Percentiles rank a stretch among this genome's conserved stretches.
These are phyloP conservation scores for Acanthopagrus latus DNA, from an alignment of 2,797 vertebrate genomes.

Conservation along the genomic window DNA sequence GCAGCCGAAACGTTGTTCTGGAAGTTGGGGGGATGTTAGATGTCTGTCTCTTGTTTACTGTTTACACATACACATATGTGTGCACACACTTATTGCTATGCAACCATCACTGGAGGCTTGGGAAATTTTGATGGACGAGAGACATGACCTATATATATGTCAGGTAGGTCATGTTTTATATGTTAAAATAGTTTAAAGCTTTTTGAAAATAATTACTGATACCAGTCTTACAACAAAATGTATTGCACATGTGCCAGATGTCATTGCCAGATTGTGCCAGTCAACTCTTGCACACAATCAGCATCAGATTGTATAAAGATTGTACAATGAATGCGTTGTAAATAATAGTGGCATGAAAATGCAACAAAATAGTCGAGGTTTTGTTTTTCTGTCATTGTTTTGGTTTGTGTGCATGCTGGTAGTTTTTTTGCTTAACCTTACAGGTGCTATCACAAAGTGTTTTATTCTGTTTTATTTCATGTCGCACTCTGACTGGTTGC, in stretches of 20 bases:
- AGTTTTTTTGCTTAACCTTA: neutral
- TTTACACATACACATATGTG: conserved; percentile 10
- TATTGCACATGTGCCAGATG: neutral
- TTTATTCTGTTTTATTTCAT: neutral
- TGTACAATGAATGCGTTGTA: neutral
- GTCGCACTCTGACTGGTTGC: neutral
- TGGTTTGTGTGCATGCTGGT: neutral
- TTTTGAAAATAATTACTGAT: neutral
- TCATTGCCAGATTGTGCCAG: too few species aligned
- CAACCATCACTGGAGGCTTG: neutral
- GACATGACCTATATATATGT: neutral
- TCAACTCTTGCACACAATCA: neutral
- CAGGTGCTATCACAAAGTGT: too few species aligned
- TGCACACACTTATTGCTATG: conserved; percentile 1
- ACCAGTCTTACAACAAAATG: neutral
- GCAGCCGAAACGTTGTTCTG: neutral
- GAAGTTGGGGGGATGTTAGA: conserved; percentile 32
- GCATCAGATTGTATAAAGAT: neutral
- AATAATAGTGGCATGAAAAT: neutral
- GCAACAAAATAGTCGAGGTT: neutral
- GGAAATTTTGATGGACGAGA: neutral
- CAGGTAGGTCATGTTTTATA: too few species aligned
- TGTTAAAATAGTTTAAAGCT: too few species aligned
- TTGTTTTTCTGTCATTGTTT: neutral
- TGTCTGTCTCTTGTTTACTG: conserved; percentile 42